Percentiles rank a stretch among this genome's conserved stretches.
Evolutionary conservation across 2,888 invertebrate genomes (phyloP).

Genomic region (Drosophila histrio): DNA sequence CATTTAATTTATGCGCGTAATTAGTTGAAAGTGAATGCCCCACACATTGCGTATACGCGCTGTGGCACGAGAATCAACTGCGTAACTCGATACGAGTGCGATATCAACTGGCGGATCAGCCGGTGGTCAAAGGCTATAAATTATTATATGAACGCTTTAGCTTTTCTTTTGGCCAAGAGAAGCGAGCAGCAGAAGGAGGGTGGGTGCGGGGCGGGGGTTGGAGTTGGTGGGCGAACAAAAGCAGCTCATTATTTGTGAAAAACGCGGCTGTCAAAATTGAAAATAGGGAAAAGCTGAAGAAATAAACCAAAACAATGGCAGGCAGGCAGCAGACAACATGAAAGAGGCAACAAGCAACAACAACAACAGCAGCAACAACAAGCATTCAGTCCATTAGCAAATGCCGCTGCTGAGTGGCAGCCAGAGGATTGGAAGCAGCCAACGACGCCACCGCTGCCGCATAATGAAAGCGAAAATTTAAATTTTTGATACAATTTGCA

Average conservation of each 20-base stretch:
- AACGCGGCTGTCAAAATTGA: constrained; percentile 79
- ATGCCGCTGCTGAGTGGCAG: constrained; percentile 47
- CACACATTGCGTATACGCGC: constrained; percentile 52
- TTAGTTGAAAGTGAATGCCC: constrained; percentile 64
- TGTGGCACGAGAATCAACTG: constrained; percentile 36
- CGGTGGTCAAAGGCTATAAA: constrained; percentile 59
- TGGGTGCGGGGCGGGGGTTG: background rate
- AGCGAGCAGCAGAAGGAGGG: no score
- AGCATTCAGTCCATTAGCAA: constrained; percentile 60
- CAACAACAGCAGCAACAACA: constrained; percentile 26
- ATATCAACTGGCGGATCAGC: constrained; percentile 12
- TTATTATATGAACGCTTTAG: constrained; percentile 59
- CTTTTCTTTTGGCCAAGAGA: constrained; percentile 25
- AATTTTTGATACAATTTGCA: constrained; percentile 82
- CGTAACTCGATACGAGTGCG: constrained; percentile 14
- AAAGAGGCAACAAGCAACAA: constrained; percentile 5
- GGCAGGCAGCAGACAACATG: constrained; percentile 17
- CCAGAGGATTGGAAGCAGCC: constrained; percentile 26
- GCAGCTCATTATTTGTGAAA: constrained; percentile 79
- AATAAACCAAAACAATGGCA: constrained; percentile 67
- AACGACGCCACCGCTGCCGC: constrained; percentile 46
- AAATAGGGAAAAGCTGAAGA: constrained; percentile 67
- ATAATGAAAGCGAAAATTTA: constrained; percentile 81
- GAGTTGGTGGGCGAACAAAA: constrained; percentile 43
- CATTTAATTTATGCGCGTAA: constrained; percentile 70